These are phyloP conservation scores for Bruchidius siliquastri DNA, from an alignment of 2,888 invertebrate genomes.

Conservation along the genomic window DNA sequence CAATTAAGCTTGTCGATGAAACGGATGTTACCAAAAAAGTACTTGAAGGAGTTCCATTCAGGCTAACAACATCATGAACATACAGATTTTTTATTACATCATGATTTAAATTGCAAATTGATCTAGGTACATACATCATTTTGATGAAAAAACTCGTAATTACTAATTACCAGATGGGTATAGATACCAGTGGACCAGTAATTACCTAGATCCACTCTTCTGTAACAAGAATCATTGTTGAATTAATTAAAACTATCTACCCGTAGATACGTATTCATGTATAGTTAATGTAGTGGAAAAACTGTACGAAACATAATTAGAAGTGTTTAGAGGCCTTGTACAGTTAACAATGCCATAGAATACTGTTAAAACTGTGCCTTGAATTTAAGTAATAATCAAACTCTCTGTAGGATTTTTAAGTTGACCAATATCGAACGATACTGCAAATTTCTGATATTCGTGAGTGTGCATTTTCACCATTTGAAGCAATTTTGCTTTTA, in stretches of 20 bases:
- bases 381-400: neutral
- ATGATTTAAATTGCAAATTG: neutral
- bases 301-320: neutral
- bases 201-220: slow-evolving; percentile 2
- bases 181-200: neutral
- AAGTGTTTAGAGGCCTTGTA: neutral
- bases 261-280: too few relatives aligned
- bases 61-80: neutral
- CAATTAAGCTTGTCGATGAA: neutral
- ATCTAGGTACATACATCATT: neutral
- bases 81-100: neutral
- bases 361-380: neutral
- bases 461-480: too few relatives aligned
- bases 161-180: neutral
- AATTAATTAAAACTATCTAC: neutral
- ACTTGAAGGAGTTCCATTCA: neutral
- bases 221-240: slow-evolving; percentile 1
- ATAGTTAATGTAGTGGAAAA: neutral
- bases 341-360: neutral
- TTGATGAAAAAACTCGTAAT: neutral
- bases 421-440: too few relatives aligned
- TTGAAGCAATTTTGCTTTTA: too few relatives aligned
- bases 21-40: neutral
- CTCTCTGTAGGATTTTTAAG: too few relatives aligned
- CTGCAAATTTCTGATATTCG: too few relatives aligned